These are phyloP conservation scores for Sitta carolinensis DNA, from an alignment of 2,797 vertebrate genomes.

Conservation along the genomic window DNA sequence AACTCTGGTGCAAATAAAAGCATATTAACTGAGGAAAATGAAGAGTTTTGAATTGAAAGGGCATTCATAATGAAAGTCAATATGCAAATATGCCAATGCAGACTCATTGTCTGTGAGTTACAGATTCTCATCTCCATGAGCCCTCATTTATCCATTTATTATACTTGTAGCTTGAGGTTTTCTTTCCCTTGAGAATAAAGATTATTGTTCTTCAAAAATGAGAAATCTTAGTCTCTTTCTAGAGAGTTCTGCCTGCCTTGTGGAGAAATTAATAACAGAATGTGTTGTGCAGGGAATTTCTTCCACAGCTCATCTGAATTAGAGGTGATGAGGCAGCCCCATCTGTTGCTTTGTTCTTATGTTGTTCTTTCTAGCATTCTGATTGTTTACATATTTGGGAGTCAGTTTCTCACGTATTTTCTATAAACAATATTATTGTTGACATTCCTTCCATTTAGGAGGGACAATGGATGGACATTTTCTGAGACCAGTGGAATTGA, in stretches of 20 bases:
- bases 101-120: background rate
- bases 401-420: too few species aligned
- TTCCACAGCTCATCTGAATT: background rate
- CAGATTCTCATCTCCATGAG: background rate
- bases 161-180: background rate
- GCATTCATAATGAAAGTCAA: background rate
- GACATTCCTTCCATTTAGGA: too few species aligned
- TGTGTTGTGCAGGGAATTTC: background rate
- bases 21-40: background rate
- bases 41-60: background rate
- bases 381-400: too few species aligned
- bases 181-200: background rate
- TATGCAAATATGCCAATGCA: background rate
- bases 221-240: background rate
- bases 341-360: too few species aligned
- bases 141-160: background rate
- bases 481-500: too few species aligned
- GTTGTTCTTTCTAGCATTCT: too few species aligned
- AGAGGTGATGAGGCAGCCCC: background rate
- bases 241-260: background rate
- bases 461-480: too few species aligned
- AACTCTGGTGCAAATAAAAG: background rate
- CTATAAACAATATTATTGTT: too few species aligned
- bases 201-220: background rate
- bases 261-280: background rate